phyloP scores from a whole-genome alignment of 2,113 vertebrate species.

The Chauna torquata region DNA sequence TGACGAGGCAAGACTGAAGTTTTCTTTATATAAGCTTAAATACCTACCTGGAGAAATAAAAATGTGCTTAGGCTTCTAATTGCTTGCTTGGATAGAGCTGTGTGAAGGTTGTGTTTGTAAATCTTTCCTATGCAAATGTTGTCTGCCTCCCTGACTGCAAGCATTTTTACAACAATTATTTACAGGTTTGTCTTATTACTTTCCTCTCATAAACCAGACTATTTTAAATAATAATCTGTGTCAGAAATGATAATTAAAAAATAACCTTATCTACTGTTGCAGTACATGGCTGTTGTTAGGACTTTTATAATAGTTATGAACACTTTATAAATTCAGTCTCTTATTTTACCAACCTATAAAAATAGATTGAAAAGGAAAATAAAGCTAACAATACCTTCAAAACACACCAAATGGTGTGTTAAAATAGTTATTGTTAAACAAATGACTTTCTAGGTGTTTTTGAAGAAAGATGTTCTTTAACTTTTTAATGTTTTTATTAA shows the following conservation, averaged over 20 bases:
- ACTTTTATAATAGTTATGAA: slow-evolving; percentile 65
- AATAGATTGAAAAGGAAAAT: slow-evolving; percentile 57
- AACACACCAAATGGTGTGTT: background rate
- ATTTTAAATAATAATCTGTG: slow-evolving; percentile 74
- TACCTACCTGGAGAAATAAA: slow-evolving; percentile 55
- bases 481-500: slow-evolving; percentile 31
- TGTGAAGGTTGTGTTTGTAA: slow-evolving; percentile 57
- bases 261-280: slow-evolving; percentile 71
- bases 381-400: background rate
- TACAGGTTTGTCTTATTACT: slow-evolving; percentile 72
- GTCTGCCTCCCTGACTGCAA: slow-evolving; percentile 61
- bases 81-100: slow-evolving; percentile 59
- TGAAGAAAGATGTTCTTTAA: slow-evolving; percentile 30
- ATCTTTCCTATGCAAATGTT: slow-evolving; percentile 59
- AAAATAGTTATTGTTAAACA: slow-evolving; percentile 47
- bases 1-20: slow-evolving; percentile 41
- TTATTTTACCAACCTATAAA: slow-evolving; percentile 55
- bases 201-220: slow-evolving; percentile 58
- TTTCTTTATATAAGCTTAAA: slow-evolving; percentile 50
- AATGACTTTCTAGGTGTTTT: slow-evolving; percentile 39
- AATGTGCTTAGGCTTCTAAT: slow-evolving; percentile 64
- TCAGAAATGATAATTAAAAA: slow-evolving; percentile 76
- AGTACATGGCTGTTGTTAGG: slow-evolving; percentile 54
- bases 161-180: slow-evolving; percentile 76
- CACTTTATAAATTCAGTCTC: slow-evolving; percentile 60